Evolutionary conservation across 2,888 invertebrate species (phyloP), one percentile per base, ranked within the genome.

Genomic region (Platyscelio sp.): DNA sequence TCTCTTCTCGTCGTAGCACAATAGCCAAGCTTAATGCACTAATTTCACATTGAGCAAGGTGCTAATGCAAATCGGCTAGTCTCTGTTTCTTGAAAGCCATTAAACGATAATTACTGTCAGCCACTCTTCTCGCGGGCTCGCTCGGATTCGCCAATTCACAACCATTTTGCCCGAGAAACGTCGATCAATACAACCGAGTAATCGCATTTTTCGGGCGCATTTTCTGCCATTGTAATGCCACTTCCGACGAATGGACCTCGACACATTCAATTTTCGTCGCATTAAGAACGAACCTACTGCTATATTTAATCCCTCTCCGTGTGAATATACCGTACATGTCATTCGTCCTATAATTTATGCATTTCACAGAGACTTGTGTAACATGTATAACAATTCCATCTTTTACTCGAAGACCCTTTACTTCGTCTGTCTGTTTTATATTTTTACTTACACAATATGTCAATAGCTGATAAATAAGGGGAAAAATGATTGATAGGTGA

Each of bases 71-170:
- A 83, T 83, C 78, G 78, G 60, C 83, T 49, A 68, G 83, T 83
- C 83, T 83, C 83, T 83, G 83, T 83, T 83, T 78, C 83, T 83
- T 78, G 63, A 83, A 78, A 43, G 78, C 83, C 78, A 78, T 83
- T 83, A 83, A 83, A 78, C 61, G 72, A 83, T 83, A 83, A 83
- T 83, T 83, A 78, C 77, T 83, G 77, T 83, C 83, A 83, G 83
- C 77, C 83, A 83, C 83, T 83, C 76, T 83, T 78, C 61, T 71
- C 67, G 33, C 72, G 54, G 77, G 68, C 68, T 77, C 43, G 67
- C 72, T 60, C 61, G 74, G 72, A 78, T 83, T 83, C 77, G 77
- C 77, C 81, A 82, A 82, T 82, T 82, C 71, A 82, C 81, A 75
- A 75, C 71, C 81, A 82, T 82, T 82, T 82, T 68, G 70, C 71